These are phyloP conservation scores for Penelope pileata DNA, from an alignment of 2,113 vertebrate species.

Conservation along the genomic window DNA sequence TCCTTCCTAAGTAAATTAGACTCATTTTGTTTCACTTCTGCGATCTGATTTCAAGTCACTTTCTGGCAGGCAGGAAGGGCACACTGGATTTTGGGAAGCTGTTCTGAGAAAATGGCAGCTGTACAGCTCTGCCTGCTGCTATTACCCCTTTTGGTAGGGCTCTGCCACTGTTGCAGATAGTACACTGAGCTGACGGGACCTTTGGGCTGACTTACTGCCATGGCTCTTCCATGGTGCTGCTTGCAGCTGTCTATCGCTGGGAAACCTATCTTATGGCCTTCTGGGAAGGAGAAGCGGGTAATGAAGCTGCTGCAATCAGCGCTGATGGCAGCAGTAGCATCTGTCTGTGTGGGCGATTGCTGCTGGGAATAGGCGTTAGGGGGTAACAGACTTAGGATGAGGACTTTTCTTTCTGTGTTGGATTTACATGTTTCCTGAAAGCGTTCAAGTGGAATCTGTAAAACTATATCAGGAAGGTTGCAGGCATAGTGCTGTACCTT, in stretches of 20 bases:
- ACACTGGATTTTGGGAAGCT: neutral
- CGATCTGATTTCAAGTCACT: neutral
- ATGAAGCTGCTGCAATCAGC: neutral
- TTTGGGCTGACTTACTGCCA: neutral
- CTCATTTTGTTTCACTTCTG: neutral
- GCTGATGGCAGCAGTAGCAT: accelerated
- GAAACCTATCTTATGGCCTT: neutral
- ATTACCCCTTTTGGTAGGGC: accelerated
- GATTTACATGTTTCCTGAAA: neutral
- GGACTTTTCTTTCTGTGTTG: neutral
- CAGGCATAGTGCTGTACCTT: neutral
- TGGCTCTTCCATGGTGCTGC: neutral
- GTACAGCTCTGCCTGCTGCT: neutral
- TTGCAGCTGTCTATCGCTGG: neutral
- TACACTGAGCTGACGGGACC: neutral
- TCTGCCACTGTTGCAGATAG: neutral
- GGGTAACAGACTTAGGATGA: neutral
- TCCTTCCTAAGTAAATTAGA: neutral
- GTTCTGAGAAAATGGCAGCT: neutral
- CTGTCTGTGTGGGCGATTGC: neutral
- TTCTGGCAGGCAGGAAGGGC: neutral
- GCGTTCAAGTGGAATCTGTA: neutral
- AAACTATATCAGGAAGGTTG: neutral
- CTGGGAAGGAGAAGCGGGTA: neutral
- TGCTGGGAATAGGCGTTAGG: neutral